phyloP scores from a whole-genome alignment of 1,140 invertebrate genomes.

The Cydia splendana region DNA sequence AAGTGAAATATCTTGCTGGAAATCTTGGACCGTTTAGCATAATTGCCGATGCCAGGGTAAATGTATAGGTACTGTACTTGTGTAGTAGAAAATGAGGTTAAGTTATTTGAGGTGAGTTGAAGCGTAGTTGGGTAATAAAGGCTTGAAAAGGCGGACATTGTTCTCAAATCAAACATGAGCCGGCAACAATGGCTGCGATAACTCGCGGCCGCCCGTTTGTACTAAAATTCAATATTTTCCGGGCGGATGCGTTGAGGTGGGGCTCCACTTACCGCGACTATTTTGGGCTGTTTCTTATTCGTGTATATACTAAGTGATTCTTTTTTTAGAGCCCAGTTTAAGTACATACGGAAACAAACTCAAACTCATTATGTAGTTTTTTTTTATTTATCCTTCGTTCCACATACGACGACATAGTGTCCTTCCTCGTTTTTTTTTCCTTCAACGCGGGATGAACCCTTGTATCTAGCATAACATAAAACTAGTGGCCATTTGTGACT shows the following conservation, averaged over 20 bases:
- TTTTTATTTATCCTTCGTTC: too few species aligned
- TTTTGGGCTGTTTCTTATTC: neutral
- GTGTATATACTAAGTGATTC: neutral
- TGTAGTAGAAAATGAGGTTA: neutral
- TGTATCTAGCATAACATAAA: too few species aligned
- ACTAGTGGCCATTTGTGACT: too few species aligned
- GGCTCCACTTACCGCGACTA: constrained; percentile 40
- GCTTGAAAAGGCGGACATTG: constrained; percentile 48
- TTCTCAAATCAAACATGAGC: constrained; percentile 55
- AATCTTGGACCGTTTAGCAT: neutral
- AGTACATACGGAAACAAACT: too few species aligned
- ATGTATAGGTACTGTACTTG: neutral
- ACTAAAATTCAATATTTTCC: constrained; percentile 60
- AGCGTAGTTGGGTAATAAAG: constrained; percentile 19
- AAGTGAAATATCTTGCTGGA: neutral
- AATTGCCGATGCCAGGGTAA: neutral
- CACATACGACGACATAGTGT: too few species aligned
- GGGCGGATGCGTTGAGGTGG: constrained; percentile 37
- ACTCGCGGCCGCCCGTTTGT: constrained; percentile 52
- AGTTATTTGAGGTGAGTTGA: neutral
- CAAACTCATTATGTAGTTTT: too few species aligned
- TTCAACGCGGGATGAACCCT: too few species aligned
- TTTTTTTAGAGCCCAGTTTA: neutral
- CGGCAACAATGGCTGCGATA: constrained; percentile 47
- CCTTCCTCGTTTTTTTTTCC: too few species aligned